Evolutionary conservation across 2,888 invertebrate species (phyloP), one percentile per base, ranked within the genome.

Genomic region (Drosophila multiciliata): DNA sequence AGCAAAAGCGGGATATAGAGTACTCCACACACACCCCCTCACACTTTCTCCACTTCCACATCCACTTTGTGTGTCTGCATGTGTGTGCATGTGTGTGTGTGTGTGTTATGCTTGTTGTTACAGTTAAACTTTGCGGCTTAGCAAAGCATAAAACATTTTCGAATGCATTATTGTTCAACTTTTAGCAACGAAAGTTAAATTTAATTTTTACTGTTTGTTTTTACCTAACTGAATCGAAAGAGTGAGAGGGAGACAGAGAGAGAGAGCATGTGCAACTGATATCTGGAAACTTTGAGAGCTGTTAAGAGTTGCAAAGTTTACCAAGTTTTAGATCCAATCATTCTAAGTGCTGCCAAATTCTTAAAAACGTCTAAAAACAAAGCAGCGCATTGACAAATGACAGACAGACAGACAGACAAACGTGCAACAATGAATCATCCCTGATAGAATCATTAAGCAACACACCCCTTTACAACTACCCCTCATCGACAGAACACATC

Each of bases 121-220:
- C 64, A 59, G 83, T 80, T 67, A 70, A 80, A 77, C 70, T 77
- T 77, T 78, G 75, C 60, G 66, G 75, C 69, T 75, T 67, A 75
- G 67, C 64, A 78, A 81, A 78, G 72, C 82, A 78, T 87, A 84
- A 87, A 87, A 84, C 82, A 83, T 87, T 82, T 75, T 53, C 32
- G 84, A 75, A 82, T 78, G 88, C 76, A 74, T 82, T 84, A 85
- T 85, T 76, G 72, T 72, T 50, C 48, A 83, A 87, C 64, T 87
- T 83, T 75, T 60, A 40, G 38, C 20, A 33, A 36, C 45, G 15
- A 45, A 63, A 72, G 50, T 64, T 72, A 50, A 42, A 73, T 65
- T 62, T 76, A 73, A 67, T 69, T 77, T 66, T 52, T 55, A 36
- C 9, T 67, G 36, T 62, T 61, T 66, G 61, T 61, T 49, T 59